Evolutionary conservation across 2,797 vertebrate species (phyloP), one percentile per base, ranked within the genome.

Genomic region (Pelobates cultripes): DNA sequence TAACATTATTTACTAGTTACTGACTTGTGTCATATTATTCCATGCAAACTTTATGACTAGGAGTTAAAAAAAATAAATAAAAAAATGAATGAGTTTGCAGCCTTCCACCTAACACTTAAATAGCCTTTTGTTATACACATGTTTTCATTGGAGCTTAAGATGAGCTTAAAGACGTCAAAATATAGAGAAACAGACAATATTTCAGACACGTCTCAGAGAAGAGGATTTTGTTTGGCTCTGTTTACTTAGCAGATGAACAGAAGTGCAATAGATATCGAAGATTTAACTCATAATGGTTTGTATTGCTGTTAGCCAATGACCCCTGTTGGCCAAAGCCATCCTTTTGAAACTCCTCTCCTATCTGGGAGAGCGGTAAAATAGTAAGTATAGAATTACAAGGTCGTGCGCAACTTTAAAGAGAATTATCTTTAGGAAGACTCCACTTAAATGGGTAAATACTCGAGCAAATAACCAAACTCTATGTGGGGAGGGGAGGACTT

Each of bases 341-440:
- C 42, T 70, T 70, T 83, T 43, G 61, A 75, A 66, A 70, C 53
- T 15, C 8, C 57, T 70, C 67, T 69, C 43, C 70, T 76, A 83
- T 83, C 81, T 79, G 77, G 28, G 40, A 75, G 53, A 70, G 61
- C 41, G 55, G 43, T 83, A 83, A 73, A 47, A 83, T 75, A 75
- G 73, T 78, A 75, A 79, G 81, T 79, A 79, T 83, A 70, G 71
- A 64, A 75, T 83, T 83, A 83, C 81, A 74, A 45, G 2, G 66
- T 68, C 4, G 66, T 75, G 77, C 67, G 69, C 70, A 83, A 75
- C 76, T 83, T 83, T 83, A 74, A 78, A 83, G 81, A 28, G 77
- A 83, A 75, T 60, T 70, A 71, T 79, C 75, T 71, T 79, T 70
- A 79, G 57, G 76, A 83, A 83, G 71, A 83, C 81, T 83, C 77